phyloP scores from a whole-genome alignment of 2,797 vertebrate genomes.

The Prionace glauca region DNA sequence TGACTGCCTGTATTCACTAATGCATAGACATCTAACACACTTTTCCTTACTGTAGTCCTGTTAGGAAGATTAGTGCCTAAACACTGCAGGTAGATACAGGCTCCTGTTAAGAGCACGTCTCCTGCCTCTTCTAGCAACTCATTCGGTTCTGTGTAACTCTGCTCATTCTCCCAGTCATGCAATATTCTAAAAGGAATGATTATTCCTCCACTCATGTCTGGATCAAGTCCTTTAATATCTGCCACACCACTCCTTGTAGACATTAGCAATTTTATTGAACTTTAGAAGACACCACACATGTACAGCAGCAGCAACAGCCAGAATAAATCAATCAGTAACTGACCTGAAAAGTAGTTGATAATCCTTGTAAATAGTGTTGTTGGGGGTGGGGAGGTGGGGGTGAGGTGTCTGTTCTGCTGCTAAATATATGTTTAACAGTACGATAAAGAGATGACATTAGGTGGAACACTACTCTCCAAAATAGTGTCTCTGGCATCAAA shows the following conservation, averaged over 20 bases:
- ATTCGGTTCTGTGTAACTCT: neutral
- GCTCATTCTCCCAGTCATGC: neutral
- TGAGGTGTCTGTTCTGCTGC: neutral
- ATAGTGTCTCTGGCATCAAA: neutral
- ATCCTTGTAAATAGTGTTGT: neutral
- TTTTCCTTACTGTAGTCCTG: neutral
- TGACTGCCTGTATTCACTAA: neutral
- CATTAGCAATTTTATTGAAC: neutral
- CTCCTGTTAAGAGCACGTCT: neutral
- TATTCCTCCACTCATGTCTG: neutral
- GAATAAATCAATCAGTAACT: neutral
- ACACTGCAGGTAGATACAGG: neutral
- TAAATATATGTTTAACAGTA: neutral
- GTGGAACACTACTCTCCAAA: neutral
- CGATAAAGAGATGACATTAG: neutral
- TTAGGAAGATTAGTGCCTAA: neutral
- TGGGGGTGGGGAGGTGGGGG: neutral
- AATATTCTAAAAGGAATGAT: neutral
- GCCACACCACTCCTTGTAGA: neutral
- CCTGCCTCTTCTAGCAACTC: neutral
- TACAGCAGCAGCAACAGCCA: neutral
- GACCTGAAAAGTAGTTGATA: neutral
- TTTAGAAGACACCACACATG: neutral
- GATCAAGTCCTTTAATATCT: neutral
- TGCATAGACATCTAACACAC: no score